phyloP scores from a whole-genome alignment of 1,140 invertebrate genomes.

The Frieseomelitta varia region DNA sequence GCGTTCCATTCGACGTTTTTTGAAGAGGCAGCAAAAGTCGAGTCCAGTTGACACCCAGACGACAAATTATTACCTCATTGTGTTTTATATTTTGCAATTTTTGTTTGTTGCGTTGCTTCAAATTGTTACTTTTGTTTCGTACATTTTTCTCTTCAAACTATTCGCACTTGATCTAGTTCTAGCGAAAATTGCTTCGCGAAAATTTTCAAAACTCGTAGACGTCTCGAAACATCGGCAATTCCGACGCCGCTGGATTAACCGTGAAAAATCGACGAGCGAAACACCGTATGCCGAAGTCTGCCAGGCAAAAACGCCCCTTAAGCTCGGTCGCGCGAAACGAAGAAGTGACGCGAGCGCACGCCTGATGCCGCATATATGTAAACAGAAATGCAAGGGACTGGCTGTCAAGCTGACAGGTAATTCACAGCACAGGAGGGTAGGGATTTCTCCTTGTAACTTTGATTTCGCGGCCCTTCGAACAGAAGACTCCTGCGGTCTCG shows the following conservation, averaged over 20 bases:
- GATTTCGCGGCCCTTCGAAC: constrained; percentile 26
- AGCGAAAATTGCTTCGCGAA: no score
- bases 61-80: background rate
- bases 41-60: no score
- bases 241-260: background rate
- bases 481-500: background rate
- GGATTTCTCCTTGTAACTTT: background rate
- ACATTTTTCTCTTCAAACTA: no score
- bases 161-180: no score
- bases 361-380: background rate
- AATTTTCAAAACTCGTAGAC: no score
- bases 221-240: no score
- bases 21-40: background rate
- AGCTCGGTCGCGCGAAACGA: background rate
- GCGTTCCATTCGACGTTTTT: background rate
- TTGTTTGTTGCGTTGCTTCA: no score
- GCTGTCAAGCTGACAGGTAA: constrained; percentile 26
- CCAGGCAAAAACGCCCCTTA: background rate
- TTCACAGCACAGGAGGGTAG: background rate
- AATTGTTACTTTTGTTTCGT: no score
- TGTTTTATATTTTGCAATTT: background rate
- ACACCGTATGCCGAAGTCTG: background rate
- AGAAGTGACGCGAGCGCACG: background rate
- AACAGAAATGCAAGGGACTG: background rate
- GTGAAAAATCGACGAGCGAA: background rate